Percentiles rank a stretch among this genome's conserved stretches.
phyloP scores from a whole-genome alignment of 2,797 vertebrate genomes.

The Ibycter americanus region DNA sequence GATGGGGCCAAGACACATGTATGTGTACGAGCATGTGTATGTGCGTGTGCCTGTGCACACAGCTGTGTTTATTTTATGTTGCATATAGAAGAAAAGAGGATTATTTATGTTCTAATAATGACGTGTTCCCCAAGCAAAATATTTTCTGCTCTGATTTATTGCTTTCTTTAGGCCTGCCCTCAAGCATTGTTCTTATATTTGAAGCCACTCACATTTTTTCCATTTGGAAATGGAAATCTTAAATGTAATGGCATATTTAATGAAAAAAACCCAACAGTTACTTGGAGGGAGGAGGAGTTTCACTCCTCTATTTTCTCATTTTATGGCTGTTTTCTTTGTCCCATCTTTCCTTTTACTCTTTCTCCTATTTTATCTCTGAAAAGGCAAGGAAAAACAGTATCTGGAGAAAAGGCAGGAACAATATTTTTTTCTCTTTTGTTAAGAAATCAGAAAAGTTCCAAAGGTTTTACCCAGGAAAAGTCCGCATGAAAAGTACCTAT shows the following conservation, averaged over 20 bases:
- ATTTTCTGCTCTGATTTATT: slow-evolving; percentile 46
- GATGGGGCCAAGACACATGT: rapidly evolving
- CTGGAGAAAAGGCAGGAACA: background rate
- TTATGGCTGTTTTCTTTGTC: background rate
- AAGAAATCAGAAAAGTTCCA: background rate
- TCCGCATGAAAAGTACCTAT: background rate
- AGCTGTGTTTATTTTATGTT: slow-evolving; percentile 30
- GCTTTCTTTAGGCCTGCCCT: slow-evolving; percentile 30
- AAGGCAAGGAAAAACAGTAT: background rate
- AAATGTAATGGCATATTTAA: background rate
- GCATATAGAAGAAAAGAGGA: slow-evolving; percentile 14
- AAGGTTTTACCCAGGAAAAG: background rate
- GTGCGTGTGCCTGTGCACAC: background rate
- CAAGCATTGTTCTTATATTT: slow-evolving; percentile 37
- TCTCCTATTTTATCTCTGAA: background rate
- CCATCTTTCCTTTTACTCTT: background rate
- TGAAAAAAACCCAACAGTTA: background rate
- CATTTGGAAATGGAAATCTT: slow-evolving; percentile 39
- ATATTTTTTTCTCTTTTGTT: background rate
- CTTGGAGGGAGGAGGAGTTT: background rate
- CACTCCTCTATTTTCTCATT: background rate
- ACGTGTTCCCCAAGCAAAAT: slow-evolving; percentile 4
- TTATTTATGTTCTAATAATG: slow-evolving; percentile 39
- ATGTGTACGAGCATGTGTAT: background rate
- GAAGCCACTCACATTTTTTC: slow-evolving; percentile 16